Evolutionary conservation across 2,888 invertebrate genomes (phyloP), one percentile per base, ranked within the genome.

Genomic region (Stenotaenia linearis): DNA sequence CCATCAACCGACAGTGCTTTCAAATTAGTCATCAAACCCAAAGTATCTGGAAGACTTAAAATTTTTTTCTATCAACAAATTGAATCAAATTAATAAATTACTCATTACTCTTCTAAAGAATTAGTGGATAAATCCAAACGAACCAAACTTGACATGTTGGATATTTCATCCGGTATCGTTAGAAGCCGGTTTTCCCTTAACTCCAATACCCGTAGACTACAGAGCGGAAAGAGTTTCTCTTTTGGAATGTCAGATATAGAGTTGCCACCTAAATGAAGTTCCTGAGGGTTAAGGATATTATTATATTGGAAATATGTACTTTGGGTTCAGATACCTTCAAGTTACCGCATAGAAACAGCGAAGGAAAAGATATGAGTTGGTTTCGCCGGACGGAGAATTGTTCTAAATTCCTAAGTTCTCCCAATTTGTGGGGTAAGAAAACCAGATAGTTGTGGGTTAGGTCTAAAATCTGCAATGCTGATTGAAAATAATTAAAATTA

Each of bases 121-220:
- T 96, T 96, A 86, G 94, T 94, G 9, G 93, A 92, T 80, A 96
- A 86, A 88, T 97, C 96, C 75, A 97, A 89, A 82, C 94, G 90
- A 84, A 93, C 92, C 75, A 96, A 87, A 83, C 91, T 91, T 83
- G 93, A 90, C 79, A 96, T 86, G 81, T 91, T 87, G 15, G 91
- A 90, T 83, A 96, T 91, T 86, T 94, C 92, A 82, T 93, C 92
- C 0, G 96, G 96, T 28, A 81, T 23, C 1, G 30, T 40, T 21
- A n/a, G 0, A 10, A 82, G 23, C 32, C 77, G 40, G 80, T 77
- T 79, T 79, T 81, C 79, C 79, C 80, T 78, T 23, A 79, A 35
- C 76, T 80, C 79, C 56, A 78, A 45, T 18, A 85, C 83, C 30
- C 83, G 82, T 28, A 86, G 82, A 12, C 82, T 80, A 3, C 81